Evolutionary conservation across 2,888 invertebrate genomes (phyloP), one percentile per base, ranked within the genome.

Genomic region (Scaptodrosophila latifasciaeformis): DNA sequence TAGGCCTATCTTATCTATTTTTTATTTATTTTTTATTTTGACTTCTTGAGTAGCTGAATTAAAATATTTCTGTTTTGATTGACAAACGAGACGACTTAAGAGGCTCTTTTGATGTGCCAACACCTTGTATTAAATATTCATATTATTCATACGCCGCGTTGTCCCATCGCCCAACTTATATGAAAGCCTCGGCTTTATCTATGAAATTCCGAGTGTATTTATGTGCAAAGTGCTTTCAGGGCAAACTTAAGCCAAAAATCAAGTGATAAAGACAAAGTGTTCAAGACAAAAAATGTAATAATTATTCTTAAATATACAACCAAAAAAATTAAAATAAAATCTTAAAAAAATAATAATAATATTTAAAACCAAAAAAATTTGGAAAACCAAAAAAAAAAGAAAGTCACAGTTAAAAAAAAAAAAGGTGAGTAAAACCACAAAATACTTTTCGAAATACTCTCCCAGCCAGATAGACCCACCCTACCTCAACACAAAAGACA

Each of bases 211-310:
- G 24, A n/a, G n/a, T n/a, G n/a, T n/a, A n/a, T n/a, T n/a, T n/a
- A n/a, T n/a, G n/a, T n/a, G n/a, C n/a, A n/a, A n/a, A n/a, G n/a
- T n/a, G n/a, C n/a, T n/a, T n/a, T n/a, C 24, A 24, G 24, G 24
- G 24, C 24, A 24, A n/a, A n/a, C n/a, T n/a, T n/a, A n/a, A n/a
- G n/a, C n/a, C n/a, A n/a, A n/a, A n/a, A 59, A 62, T 60, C 61
- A 70, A 72, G 72, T 72, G 72, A 72, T 72, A 72, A 78, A 72
- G 72, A 75, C 78, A 78, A 78, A 75, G 72, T 72, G 72, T 72
- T 72, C 72, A 72, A 70, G 76, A 65, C 54, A 31, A 35, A 37
- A 45, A 72, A 78, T 75, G 65, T 75, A 66, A 74, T 71, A 78
- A 62, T 54, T 78, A 65, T 55, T 49, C 48, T 57, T 54, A 67